Base-by-base conservation (phyloP, 2,888 invertebrate genomes). In the Melanargia galathea region DNA sequence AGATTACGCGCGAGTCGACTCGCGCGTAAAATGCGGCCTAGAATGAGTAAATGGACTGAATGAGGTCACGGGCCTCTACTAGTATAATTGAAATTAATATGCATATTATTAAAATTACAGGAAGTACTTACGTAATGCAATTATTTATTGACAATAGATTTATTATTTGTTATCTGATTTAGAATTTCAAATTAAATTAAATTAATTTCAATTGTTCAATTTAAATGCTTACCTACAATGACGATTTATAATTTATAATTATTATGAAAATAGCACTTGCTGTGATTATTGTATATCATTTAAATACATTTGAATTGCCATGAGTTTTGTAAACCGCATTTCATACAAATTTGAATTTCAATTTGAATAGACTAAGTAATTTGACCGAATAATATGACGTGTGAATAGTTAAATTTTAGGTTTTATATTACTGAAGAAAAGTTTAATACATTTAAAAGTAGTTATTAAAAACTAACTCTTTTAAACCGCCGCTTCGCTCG, bases 181-280 rank as follows among this genome's bases (percentile, higher is more conserved):
- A 35, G 52, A 52, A 52, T 52, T 33, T 35, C 51, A 33, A 16
- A 30, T 52, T 1, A 5, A 22, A 35, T 52, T 30, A 30, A 51
- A 48, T 30, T 51, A 22, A 52, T 52, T 52, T 20, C 35, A 20
- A 35, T 35, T 35, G 20, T 10, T 51, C 51, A 33, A 52, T 52
- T 20, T n/a, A n/a, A 16, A 11, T 13, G 16, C 18, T 7, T 33
- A 40, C 16, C n/a, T 3, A 26, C 16, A 20, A 13, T 35, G 6
- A 6, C 13, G 35, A 52, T 52, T 51, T 35, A 52, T 35, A 35
- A 49, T 13, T 20, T 52, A 11, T 11, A 46, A 22, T 16, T 16
- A 7, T 16, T 16, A 16, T 30, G 18, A 16, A 30, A n/a, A 51
- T 11, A 10, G 10, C 16, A 30, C 10, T 30, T 18, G 16, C 26